Conservation (phyloP, 1,140 invertebrate genomes). For the Schlechtendalia chinensis region DNA sequence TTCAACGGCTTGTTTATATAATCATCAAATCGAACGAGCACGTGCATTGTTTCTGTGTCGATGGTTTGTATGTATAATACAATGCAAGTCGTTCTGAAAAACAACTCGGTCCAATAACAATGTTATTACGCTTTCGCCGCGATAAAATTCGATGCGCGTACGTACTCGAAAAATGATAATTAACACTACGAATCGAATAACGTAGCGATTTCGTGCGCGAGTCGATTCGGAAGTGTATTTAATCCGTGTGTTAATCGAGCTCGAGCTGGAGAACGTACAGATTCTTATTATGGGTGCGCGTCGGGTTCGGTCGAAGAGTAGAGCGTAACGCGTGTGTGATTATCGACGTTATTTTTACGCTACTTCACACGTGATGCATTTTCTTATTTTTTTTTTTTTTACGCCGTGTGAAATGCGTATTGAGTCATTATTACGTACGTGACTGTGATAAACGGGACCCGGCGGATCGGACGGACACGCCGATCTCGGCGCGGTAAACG, state of each 20-base stretch:
- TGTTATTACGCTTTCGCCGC: constrained; percentile 2
- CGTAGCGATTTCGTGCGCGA: neutral
- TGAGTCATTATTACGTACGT: no score
- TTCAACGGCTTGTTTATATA: neutral
- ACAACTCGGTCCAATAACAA: neutral
- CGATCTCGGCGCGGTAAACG: no score
- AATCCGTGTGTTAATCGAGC: no score
- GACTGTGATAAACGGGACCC: no score
- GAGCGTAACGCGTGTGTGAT: neutral
- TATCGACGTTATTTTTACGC: neutral
- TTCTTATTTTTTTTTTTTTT: no score
- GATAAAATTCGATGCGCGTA: neutral
- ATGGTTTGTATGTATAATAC: neutral
- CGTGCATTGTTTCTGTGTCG: neutral
- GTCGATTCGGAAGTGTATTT: neutral
- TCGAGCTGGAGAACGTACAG: no score
- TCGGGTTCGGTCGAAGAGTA: constrained; percentile 17
- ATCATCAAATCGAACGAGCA: neutral
- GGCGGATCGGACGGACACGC: no score
- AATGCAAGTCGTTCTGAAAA: constrained; percentile 1
- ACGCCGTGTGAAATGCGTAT: neutral
- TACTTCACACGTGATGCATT: neutral
- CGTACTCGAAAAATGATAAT: neutral
- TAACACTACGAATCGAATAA: neutral
- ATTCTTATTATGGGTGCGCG: neutral